These are phyloP conservation scores for Andrena marginata DNA, from an alignment of 2,888 invertebrate species.

Conservation along the genomic window DNA sequence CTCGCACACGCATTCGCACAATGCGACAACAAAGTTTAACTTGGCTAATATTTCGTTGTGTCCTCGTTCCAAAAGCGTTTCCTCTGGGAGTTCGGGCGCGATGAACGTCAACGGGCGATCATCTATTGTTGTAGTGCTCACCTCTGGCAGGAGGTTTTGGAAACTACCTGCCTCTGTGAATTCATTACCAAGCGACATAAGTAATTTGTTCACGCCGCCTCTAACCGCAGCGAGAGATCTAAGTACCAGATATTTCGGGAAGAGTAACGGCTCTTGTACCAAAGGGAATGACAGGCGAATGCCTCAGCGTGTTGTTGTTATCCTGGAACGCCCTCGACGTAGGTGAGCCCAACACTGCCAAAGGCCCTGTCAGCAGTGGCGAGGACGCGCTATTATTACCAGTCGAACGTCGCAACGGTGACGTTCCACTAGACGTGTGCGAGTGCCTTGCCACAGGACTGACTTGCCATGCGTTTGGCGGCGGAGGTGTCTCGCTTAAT, in stretches of 20 bases:
- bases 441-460: slow-evolving; percentile 89
- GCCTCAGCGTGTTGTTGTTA: slow-evolving; percentile 87
- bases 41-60: slow-evolving; percentile 99
- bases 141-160: slow-evolving; percentile 85
- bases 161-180: slow-evolving; percentile 86
- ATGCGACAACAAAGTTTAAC: slow-evolving; percentile 97
- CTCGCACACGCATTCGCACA: slow-evolving; percentile 97
- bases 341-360: slow-evolving; percentile 90
- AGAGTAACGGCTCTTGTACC: slow-evolving; percentile 90
- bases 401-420: slow-evolving; percentile 89
- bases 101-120: slow-evolving; percentile 90
- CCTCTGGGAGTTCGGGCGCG: slow-evolving; percentile 97
- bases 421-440: slow-evolving; percentile 87
- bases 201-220: background rate
- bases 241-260: slow-evolving; percentile 87
- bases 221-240: background rate
- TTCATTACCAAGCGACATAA: slow-evolving; percentile 64
- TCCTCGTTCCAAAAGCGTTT: slow-evolving; percentile 97
- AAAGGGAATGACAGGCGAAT: slow-evolving; percentile 88
- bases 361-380: slow-evolving; percentile 87
- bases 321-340: slow-evolving; percentile 87
- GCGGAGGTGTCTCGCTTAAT: slow-evolving; percentile 90
- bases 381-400: slow-evolving; percentile 85
- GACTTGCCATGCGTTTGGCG: slow-evolving; percentile 93
- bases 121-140: slow-evolving; percentile 78